These are phyloP conservation scores for Philopedon plagiatum DNA, from an alignment of 2,888 invertebrate species.

Conservation along the genomic window DNA sequence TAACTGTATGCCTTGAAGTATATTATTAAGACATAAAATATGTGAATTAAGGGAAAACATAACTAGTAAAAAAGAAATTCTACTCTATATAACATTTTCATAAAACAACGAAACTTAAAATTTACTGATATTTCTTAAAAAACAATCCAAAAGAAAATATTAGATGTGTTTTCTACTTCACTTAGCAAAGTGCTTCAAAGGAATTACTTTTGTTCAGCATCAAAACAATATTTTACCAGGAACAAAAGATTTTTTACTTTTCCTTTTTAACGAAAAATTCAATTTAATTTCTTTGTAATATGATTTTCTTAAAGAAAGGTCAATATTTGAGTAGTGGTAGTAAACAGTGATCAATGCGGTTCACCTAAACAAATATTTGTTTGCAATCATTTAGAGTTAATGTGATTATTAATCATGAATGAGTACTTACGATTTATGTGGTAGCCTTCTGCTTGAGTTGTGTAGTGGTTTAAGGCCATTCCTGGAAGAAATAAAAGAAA, in stretches of 20 bases:
- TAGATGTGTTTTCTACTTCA: conserved; percentile 1
- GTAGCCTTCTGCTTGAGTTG: conserved; percentile 63
- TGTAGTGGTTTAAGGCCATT: conserved; percentile 65
- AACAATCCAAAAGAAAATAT: not conserved
- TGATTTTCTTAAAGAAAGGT: not conserved
- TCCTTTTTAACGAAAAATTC: not conserved
- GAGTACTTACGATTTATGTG: conserved; percentile 65
- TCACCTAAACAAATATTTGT: no score
- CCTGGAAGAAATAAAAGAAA: conserved; percentile 61
- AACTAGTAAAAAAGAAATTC: no score
- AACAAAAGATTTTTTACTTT: conserved; percentile 5
- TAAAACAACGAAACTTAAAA: not conserved
- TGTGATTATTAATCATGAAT: not conserved
- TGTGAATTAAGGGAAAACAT: no score
- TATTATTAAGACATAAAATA: no score
- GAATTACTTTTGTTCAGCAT: not conserved
- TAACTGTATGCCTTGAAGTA: no score
- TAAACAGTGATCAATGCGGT: no score
- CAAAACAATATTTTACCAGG: conserved; percentile 5
- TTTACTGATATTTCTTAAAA: not conserved
- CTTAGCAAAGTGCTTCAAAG: not conserved
- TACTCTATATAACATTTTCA: not conserved
- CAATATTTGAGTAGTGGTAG: not conserved
- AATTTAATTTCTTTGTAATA: not conserved
- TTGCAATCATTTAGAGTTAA: no score